Percentiles rank a stretch among this genome's conserved stretches.
These are phyloP conservation scores for Hydractinia echinata DNA, from an alignment of 30 jellyfish, hydroid and myxozoan species.

Conservation along the genomic window DNA sequence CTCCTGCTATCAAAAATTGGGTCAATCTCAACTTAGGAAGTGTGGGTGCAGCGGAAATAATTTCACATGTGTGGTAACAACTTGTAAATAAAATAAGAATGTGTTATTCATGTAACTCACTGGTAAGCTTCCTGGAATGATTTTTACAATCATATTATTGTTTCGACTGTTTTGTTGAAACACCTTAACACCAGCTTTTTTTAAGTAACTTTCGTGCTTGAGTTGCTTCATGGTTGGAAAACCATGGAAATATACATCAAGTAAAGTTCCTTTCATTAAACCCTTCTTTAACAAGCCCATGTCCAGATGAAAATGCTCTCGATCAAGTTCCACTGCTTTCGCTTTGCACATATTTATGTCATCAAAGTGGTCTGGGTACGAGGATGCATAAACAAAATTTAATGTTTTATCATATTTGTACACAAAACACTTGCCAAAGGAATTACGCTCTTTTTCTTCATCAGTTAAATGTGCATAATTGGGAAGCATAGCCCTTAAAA, in stretches of 20 bases:
- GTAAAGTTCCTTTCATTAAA: conserved; percentile 47
- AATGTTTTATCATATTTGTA: conserved; percentile 51
- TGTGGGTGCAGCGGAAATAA: neutral
- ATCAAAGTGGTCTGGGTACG: conserved; percentile 73
- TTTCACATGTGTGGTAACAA: neutral
- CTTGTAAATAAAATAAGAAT: neutral
- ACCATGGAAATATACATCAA: conserved; percentile 78
- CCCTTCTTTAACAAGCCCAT: conserved; percentile 63
- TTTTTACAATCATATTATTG: conserved; percentile 55
- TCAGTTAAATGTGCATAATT: conserved; percentile 55
- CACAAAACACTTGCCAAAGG: conserved; percentile 57
- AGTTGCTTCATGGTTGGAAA: conserved; percentile 84
- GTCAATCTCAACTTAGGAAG: too few species aligned
- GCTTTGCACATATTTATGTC: conserved; percentile 78
- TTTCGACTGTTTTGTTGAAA: conserved; percentile 66
- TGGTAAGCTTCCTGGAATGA: conserved; percentile 6
- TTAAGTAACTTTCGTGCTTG: conserved; percentile 47
- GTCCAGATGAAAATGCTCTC: conserved; percentile 41
- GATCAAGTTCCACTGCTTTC: conserved; percentile 45
- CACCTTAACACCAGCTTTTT: conserved; percentile 81
- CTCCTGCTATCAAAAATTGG: neutral
- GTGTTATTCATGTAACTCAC: neutral
- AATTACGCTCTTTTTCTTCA: conserved; percentile 69
- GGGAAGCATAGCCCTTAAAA: conserved; percentile 70
- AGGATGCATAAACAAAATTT: conserved; percentile 46